These are phyloP conservation scores for Telmatochromis brachygnathus DNA, from an alignment of 2,113 vertebrate genomes.

Conservation along the genomic window DNA sequence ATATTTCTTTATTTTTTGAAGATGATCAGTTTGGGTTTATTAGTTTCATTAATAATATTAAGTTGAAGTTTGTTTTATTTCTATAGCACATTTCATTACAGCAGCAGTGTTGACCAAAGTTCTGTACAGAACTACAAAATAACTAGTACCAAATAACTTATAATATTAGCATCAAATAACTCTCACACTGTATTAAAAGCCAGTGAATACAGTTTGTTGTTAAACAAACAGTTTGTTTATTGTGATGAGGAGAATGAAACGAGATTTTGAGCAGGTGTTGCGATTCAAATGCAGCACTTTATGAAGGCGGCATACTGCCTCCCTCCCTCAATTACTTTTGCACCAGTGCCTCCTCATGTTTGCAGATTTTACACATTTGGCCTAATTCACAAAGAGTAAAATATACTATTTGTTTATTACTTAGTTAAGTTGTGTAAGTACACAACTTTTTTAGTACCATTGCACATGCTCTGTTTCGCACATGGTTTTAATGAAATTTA, in stretches of 20 bases:
- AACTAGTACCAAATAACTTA: neutral
- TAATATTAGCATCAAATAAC: neutral
- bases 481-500: neutral
- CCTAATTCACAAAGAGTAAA: neutral
- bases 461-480: fast-evolving
- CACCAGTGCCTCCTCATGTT: neutral
- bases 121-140: neutral
- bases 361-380: neutral
- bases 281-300: neutral
- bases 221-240: neutral
- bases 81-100: neutral
- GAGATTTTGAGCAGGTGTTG: neutral
- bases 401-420: neutral
- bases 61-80: neutral
- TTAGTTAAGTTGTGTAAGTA: neutral
- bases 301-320: neutral
- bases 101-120: neutral
- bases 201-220: neutral
- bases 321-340: neutral
- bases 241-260: neutral
- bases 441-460: neutral
- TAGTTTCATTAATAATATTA: neutral
- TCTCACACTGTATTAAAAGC: neutral
- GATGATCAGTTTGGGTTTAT: neutral
- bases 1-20: neutral